Evolutionary conservation across 2,113 vertebrate species (phyloP).

Genomic region (Grantiella picta): DNA sequence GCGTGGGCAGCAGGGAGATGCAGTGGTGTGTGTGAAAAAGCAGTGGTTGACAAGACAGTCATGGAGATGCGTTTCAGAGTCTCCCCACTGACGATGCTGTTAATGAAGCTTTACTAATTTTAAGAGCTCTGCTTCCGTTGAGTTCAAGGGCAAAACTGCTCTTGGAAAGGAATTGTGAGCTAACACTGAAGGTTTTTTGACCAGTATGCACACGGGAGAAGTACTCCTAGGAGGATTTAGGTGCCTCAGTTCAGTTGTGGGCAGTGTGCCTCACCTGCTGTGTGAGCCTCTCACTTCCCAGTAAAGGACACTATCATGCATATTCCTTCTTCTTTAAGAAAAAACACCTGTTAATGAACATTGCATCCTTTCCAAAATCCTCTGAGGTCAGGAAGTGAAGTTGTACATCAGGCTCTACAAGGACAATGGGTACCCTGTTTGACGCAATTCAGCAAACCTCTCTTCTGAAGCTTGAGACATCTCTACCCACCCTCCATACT

Average conservation of each 20-base stretch:
- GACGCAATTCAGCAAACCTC: neutral
- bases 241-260: neutral
- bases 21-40: neutral
- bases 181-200: neutral
- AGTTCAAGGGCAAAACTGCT: neutral
- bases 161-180: neutral
- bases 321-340: neutral
- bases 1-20: neutral
- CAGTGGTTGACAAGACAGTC: neutral
- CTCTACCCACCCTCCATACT: neutral
- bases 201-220: fast-evolving
- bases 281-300: neutral
- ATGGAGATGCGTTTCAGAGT: neutral
- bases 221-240: neutral
- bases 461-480: neutral
- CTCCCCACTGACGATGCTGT: neutral
- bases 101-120: neutral
- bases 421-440: neutral
- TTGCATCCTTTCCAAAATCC: neutral
- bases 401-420: neutral
- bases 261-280: neutral
- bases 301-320: neutral
- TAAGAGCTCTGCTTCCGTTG: neutral
- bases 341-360: neutral
- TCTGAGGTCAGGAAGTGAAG: neutral